A percentile compares a stretch with the other conserved stretches of the same genome.
Conservation (phyloP, 2,113 vertebrate species). For the Pteropus alecto region DNA sequence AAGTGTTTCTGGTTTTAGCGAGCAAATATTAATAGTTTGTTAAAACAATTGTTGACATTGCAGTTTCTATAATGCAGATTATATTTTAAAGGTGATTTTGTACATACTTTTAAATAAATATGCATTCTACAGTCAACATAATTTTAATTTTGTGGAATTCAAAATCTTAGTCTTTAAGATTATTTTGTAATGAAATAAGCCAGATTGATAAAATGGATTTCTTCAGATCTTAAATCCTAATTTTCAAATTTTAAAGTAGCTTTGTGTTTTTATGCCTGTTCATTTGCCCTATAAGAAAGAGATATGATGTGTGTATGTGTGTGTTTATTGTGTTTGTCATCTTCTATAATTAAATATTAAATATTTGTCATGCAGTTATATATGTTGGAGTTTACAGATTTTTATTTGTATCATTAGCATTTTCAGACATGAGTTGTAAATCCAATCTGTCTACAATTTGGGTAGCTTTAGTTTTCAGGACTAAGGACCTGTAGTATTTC, state of each 20-base stretch:
- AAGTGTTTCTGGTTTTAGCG: not conserved
- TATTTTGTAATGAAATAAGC: constrained; percentile 26
- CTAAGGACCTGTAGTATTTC: not conserved
- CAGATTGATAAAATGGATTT: not conserved
- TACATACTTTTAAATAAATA: not conserved
- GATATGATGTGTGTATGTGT: not conserved
- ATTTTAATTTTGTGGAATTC: not conserved
- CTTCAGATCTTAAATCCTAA: not conserved
- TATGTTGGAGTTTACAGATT: not conserved
- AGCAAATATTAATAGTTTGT: not conserved
- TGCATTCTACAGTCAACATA: not conserved
- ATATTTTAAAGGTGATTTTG: not conserved
- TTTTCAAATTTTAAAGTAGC: constrained; percentile 7
- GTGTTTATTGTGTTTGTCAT: not conserved
- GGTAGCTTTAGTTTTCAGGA: not conserved
- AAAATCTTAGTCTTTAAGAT: not conserved
- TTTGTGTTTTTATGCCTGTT: constrained; percentile 17
- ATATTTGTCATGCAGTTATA: not conserved
- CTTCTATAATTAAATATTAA: not conserved
- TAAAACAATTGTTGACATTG: not conserved
- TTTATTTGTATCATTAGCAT: constrained; percentile 39
- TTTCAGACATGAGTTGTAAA: not conserved
- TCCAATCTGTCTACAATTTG: not conserved
- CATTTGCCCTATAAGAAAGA: not conserved
- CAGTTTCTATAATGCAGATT: not conserved